These are phyloP conservation scores for Molossus alvarezi DNA, from an alignment of 2,797 vertebrate species.

Conservation along the genomic window DNA sequence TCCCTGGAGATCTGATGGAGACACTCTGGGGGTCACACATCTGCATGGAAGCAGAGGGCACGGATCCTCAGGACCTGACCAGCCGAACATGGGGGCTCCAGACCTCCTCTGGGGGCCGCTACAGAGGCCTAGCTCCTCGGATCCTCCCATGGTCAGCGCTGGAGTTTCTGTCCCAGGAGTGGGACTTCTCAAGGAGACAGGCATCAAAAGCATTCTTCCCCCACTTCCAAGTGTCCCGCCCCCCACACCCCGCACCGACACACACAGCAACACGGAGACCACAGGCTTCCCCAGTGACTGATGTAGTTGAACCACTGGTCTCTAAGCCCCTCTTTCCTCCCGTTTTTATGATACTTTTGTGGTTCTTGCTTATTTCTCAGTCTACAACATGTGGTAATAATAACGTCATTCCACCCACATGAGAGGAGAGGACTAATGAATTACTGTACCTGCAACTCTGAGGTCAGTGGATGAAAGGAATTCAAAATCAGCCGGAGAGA, in stretches of 20 bases:
- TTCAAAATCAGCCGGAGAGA: conserved; percentile 54
- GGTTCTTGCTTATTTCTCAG: conserved; percentile 27
- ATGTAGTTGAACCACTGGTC: not conserved
- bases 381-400: not conserved
- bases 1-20: not conserved
- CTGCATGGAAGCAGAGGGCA: not conserved
- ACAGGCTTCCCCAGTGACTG: not conserved
- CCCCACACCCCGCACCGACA: too few relatives aligned
- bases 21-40: not conserved
- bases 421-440: conserved; percentile 25
- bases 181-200: not conserved
- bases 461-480: conserved; percentile 39
- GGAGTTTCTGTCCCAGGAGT: not conserved
- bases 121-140: not conserved
- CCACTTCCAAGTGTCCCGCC: too few relatives aligned
- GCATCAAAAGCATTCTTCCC: not conserved
- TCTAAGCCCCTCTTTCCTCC: not conserved
- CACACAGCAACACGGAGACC: not conserved
- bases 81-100: not conserved
- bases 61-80: not conserved
- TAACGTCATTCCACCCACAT: conserved; percentile 49
- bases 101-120: not conserved
- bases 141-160: not conserved
- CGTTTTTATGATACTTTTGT: not conserved
- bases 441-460: not conserved